Evolutionary conservation across 1,140 invertebrate genomes (phyloP).

Genomic region (Holotrichia oblita): DNA sequence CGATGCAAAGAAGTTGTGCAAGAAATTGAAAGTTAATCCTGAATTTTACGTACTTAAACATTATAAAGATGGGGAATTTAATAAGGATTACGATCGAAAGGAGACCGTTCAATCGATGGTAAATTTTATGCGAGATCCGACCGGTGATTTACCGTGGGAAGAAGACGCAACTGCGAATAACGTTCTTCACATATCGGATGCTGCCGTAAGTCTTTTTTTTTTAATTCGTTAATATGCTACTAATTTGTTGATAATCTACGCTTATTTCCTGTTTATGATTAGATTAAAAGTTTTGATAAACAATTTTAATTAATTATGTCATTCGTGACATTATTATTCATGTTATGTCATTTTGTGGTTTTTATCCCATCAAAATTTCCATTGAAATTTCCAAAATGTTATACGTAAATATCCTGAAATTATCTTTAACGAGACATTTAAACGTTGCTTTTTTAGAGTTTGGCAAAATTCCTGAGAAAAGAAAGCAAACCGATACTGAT

Average conservation of each 20-base stretch:
- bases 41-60: conserved; percentile 76
- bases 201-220: conserved; percentile 66
- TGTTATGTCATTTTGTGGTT: conserved; percentile 22
- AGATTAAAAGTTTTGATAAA: too few relatives aligned
- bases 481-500: conserved; percentile 80
- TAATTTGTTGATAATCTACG: too few relatives aligned
- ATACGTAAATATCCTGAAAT: conserved; percentile 21
- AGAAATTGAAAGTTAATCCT: conserved; percentile 79
- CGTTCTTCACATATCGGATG: conserved; percentile 79
- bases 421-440: not conserved
- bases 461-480: conserved; percentile 73
- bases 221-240: too few relatives aligned
- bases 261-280: too few relatives aligned
- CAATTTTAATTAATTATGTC: too few relatives aligned
- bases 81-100: conserved; percentile 88
- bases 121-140: conserved; percentile 87
- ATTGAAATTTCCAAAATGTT: conserved; percentile 39
- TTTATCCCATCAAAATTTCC: conserved; percentile 21
- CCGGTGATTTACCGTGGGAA: conserved; percentile 89
- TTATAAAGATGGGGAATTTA: conserved; percentile 89
- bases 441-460: conserved; percentile 64
- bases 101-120: conserved; percentile 77
- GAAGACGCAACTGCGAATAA: conserved; percentile 79
- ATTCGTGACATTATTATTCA: not conserved
- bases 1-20: conserved; percentile 85